These are phyloP conservation scores for Gambusia holbrooki DNA, from an alignment of 2,113 vertebrate genomes.

Conservation along the genomic window DNA sequence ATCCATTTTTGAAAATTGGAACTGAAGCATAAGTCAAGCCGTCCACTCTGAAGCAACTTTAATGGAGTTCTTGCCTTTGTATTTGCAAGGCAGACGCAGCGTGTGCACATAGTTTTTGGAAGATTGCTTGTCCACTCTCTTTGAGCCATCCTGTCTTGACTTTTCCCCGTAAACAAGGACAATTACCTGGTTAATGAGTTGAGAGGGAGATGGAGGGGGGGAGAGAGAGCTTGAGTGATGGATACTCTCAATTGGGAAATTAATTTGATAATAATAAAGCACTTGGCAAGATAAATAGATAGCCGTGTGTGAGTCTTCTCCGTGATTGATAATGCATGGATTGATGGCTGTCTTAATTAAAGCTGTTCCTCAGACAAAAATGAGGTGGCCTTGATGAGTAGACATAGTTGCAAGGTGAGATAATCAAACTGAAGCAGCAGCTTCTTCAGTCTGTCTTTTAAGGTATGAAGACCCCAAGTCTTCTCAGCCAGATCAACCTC, in stretches of 20 bases:
- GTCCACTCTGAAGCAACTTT: background rate
- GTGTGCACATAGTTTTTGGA: background rate
- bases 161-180: conserved; percentile 82
- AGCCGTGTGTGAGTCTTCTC: conserved; percentile 69
- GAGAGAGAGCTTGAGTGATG: conserved; percentile 76
- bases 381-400: conserved; percentile 63
- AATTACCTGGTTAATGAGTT: conserved; percentile 82
- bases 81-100: background rate
- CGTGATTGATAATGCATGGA: conserved; percentile 78
- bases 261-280: conserved; percentile 83
- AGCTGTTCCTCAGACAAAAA: conserved; percentile 54
- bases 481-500: background rate
- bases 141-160: conserved; percentile 63
- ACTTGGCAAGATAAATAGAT: conserved; percentile 83
- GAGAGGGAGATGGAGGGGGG: conserved; percentile 57
- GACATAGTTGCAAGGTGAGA: conserved; percentile 30
- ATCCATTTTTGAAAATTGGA: conserved; percentile 25
- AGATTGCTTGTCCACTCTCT: conserved; percentile 49
- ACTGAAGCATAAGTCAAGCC: conserved; percentile 3
- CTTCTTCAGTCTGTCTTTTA: conserved; percentile 1
- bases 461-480: background rate
- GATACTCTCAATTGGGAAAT: conserved; percentile 77
- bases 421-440: conserved; percentile 30
- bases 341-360: conserved; percentile 75
- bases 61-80: background rate